Conservation (phyloP, 2,113 vertebrate genomes). For the Alligator mississippiensis region DNA sequence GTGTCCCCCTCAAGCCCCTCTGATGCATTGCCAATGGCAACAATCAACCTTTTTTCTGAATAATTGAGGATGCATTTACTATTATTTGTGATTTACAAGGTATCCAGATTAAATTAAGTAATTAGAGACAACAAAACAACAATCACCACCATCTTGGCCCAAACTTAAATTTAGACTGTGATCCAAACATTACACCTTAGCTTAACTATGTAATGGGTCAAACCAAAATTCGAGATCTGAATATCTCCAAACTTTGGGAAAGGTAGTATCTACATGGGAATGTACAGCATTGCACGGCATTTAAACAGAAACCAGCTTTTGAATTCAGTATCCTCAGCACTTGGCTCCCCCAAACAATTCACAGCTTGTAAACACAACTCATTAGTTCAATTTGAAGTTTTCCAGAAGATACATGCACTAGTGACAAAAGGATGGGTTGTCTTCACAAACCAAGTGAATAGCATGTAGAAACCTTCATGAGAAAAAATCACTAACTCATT, state of each 20-base stretch:
- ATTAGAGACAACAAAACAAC: not conserved
- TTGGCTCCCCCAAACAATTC: not conserved
- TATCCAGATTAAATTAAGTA: not conserved
- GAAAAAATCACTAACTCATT: not conserved
- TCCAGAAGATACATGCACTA: not conserved
- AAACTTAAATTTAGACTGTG: not conserved
- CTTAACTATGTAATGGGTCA: not conserved
- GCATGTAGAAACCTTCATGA: not conserved
- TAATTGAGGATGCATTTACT: not conserved
- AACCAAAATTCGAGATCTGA: not conserved
- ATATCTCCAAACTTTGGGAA: not conserved
- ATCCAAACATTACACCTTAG: not conserved
- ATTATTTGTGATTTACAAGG: not conserved
- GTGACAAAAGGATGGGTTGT: not conserved
- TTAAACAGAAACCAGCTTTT: not conserved
- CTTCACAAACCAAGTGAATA: not conserved
- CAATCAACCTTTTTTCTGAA: not conserved
- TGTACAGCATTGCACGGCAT: rapidly evolving
- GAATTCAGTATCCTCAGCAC: not conserved
- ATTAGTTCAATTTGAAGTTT: not conserved
- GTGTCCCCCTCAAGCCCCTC: too few relatives aligned
- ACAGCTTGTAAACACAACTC: rapidly evolving
- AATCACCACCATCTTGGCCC: not conserved
- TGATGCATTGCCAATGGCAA: too few relatives aligned
- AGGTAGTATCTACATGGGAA: not conserved